These are phyloP conservation scores for Heliconius congener DNA, from an alignment of 1,140 invertebrate genomes.

Conservation along the genomic window DNA sequence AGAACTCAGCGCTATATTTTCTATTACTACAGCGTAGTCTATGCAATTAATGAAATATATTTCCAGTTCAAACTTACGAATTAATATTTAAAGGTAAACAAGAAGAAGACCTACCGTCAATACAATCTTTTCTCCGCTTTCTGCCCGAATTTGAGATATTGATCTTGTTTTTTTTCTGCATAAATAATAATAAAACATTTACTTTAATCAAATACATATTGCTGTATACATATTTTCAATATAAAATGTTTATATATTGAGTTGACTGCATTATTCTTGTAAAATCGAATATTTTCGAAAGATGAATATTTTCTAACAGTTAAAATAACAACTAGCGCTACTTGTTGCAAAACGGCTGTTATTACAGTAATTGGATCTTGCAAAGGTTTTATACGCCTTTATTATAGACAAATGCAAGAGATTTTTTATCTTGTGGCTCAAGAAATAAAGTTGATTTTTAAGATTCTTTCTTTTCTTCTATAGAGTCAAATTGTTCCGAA, in stretches of 20 bases:
- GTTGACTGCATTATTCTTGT: neutral
- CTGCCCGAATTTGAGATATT: too few species aligned
- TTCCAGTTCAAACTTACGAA: neutral
- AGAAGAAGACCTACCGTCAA: too few species aligned
- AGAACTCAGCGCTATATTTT: neutral
- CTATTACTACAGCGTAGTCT: too few species aligned
- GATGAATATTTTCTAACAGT: neutral
- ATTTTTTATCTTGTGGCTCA: neutral
- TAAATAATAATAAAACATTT: too few species aligned
- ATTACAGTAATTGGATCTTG: constrained; percentile 10
- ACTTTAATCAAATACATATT: too few species aligned
- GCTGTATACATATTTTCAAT: too few species aligned
- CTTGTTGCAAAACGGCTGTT: neutral
- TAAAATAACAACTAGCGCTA: neutral
- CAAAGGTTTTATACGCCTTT: neutral
- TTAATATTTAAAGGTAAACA: neutral
- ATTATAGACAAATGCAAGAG: neutral
- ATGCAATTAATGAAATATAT: neutral
- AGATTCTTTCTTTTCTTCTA: too few species aligned
- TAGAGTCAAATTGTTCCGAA: too few species aligned
- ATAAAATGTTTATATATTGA: neutral
- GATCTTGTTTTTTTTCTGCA: too few species aligned
- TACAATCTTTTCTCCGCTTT: too few species aligned
- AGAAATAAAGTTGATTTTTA: too few species aligned
- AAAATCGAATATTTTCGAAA: neutral